Percentiles rank a stretch among this genome's conserved stretches.
Evolutionary conservation across 2,888 invertebrate genomes (phyloP).

Genomic region (Icerya purchasi): DNA sequence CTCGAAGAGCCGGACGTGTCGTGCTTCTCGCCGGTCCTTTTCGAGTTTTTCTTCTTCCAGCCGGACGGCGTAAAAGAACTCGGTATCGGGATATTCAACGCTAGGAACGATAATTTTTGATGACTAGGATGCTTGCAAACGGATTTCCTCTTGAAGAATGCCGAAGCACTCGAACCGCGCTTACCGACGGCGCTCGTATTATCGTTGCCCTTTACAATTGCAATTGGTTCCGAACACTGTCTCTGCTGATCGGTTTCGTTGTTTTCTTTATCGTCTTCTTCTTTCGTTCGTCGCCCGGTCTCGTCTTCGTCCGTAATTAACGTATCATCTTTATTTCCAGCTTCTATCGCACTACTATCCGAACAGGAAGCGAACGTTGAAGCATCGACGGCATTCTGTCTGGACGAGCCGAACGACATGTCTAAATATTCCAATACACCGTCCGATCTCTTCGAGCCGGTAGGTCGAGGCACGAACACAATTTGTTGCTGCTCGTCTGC

Average conservation of each 20-base stretch:
- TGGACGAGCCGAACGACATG: neutral
- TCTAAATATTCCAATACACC: neutral
- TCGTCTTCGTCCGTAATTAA: neutral
- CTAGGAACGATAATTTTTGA: slow-evolving; percentile 1
- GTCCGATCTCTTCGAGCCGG: neutral
- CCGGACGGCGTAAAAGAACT: slow-evolving; percentile 11
- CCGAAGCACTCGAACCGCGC: too few relatives aligned
- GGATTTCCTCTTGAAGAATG: neutral
- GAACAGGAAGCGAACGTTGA: too few relatives aligned
- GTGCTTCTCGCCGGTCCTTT: slow-evolving; percentile 8
- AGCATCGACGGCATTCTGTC: too few relatives aligned
- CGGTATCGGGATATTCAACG: slow-evolving; percentile 14
- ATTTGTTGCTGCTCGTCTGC: neutral
- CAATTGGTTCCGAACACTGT: neutral
- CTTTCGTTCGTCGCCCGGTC: neutral
- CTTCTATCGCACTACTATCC: too few relatives aligned
- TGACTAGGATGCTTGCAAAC: neutral
- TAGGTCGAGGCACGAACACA: neutral
- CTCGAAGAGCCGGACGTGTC: neutral
- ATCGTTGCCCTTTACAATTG: neutral
- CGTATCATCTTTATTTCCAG: too few relatives aligned
- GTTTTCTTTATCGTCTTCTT: neutral
- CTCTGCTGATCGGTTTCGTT: neutral
- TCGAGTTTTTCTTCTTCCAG: slow-evolving; percentile 5
- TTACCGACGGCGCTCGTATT: neutral